Conservation (phyloP, 2,888 invertebrate genomes). For the Coleophora deauratella region DNA sequence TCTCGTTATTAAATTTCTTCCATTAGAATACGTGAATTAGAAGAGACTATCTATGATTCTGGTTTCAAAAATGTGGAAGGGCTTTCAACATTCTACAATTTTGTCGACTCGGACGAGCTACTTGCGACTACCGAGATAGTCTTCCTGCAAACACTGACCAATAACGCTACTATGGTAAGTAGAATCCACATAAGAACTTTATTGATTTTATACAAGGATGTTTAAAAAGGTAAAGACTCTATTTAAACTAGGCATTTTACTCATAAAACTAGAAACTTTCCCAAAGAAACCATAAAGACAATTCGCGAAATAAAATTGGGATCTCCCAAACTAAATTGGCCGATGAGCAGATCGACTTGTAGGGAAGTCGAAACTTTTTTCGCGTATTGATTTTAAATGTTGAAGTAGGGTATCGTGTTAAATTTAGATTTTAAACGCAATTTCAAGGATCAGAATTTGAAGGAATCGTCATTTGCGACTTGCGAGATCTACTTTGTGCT, state of each 20-base stretch:
- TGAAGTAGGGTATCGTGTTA: too few relatives aligned
- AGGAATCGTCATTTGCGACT: too few relatives aligned
- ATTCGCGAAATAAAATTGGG: background rate
- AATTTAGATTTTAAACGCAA: too few relatives aligned
- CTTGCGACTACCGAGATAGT: constrained; percentile 36
- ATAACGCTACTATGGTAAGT: constrained; percentile 18
- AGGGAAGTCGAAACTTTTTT: too few relatives aligned
- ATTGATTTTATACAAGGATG: background rate
- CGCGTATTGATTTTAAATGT: too few relatives aligned
- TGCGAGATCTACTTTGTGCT: too few relatives aligned
- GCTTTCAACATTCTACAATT: constrained; percentile 28
- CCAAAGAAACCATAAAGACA: too few relatives aligned
- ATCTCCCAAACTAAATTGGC: background rate
- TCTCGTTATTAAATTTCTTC: too few relatives aligned
- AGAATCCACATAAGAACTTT: background rate
- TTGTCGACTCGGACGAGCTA: constrained; percentile 40
- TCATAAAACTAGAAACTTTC: too few relatives aligned
- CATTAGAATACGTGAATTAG: constrained; percentile 21
- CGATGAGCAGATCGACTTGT: too few relatives aligned
- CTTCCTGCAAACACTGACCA: constrained; percentile 30
- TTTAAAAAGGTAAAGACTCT: background rate
- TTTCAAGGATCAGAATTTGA: too few relatives aligned
- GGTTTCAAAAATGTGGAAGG: constrained; percentile 24
- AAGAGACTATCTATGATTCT: constrained; percentile 12
- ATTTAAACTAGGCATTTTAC: too few relatives aligned